These are phyloP conservation scores for Drosophila nigritarsus DNA, from an alignment of 2,888 invertebrate species.

Conservation along the genomic window DNA sequence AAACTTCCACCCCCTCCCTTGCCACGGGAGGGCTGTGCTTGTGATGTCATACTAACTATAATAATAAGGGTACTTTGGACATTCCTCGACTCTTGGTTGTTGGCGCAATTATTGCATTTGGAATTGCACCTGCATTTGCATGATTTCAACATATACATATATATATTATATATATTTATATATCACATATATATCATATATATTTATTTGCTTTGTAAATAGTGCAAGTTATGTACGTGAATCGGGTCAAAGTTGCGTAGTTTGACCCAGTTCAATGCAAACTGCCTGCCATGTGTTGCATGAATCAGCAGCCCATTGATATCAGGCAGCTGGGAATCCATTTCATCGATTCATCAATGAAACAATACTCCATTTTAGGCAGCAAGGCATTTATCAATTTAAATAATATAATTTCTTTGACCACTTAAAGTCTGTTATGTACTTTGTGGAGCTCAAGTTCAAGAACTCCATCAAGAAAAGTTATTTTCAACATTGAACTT, in stretches of 20 bases:
- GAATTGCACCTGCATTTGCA: constrained; percentile 9
- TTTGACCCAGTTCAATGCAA: constrained; percentile 65
- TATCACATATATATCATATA: too few relatives aligned
- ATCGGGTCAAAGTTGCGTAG: constrained; percentile 75
- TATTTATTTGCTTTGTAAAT: constrained; percentile 1
- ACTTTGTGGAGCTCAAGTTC: background rate
- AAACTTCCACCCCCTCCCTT: constrained; percentile 8
- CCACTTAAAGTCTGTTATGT: background rate
- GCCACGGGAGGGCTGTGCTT: constrained; percentile 36
- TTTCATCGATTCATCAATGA: constrained; percentile 2
- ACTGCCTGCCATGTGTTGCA: constrained; percentile 56
- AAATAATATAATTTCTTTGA: too few relatives aligned
- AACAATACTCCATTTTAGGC: background rate
- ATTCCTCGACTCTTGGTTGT: constrained; percentile 49
- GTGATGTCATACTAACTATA: constrained; percentile 72
- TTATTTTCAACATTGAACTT: background rate
- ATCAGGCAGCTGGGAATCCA: constrained; percentile 14
- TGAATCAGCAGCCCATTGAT: constrained; percentile 44
- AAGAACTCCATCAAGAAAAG: background rate
- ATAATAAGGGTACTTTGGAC: constrained; percentile 69
- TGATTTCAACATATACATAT: constrained; percentile 22
- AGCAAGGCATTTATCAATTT: background rate
- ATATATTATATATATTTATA: background rate
- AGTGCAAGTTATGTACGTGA: constrained; percentile 14
- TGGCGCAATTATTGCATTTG: constrained; percentile 35